These are phyloP conservation scores for Tetramorium simillimum DNA, from an alignment of 1,140 invertebrate genomes.

Conservation along the genomic window DNA sequence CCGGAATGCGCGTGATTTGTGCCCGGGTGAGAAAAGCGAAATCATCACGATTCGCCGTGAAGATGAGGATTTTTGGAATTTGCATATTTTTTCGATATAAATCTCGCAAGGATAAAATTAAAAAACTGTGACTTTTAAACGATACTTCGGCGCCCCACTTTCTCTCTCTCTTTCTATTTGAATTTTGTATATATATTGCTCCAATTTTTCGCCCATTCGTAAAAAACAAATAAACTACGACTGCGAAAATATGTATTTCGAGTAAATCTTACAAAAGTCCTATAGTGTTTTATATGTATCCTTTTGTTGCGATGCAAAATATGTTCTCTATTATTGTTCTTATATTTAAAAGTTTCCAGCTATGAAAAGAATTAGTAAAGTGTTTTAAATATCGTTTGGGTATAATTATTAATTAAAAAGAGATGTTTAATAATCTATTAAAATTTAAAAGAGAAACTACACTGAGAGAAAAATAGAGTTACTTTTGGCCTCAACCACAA, in stretches of 20 bases:
- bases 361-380: not conserved
- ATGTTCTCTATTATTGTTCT: not conserved
- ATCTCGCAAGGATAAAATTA: not conserved
- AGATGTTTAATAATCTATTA: not conserved
- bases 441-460: not conserved
- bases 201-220: not conserved
- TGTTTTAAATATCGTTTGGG: not conserved
- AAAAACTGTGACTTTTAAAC: not conserved
- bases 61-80: conserved; percentile 2
- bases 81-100: not conserved
- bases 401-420: not conserved
- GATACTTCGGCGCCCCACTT: too few relatives aligned
- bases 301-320: not conserved
- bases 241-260: not conserved
- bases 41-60: conserved; percentile 14
- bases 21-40: conserved; percentile 5
- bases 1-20: conserved; percentile 40
- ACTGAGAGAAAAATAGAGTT: too few relatives aligned
- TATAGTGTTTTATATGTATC: not conserved
- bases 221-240: not conserved
- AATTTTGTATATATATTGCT: not conserved
- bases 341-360: not conserved
- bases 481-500: too few relatives aligned
- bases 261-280: not conserved
- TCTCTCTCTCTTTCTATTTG: not conserved